Conservation (phyloP, 2,888 invertebrate genomes). For the Drosophila flavopinicola region DNA sequence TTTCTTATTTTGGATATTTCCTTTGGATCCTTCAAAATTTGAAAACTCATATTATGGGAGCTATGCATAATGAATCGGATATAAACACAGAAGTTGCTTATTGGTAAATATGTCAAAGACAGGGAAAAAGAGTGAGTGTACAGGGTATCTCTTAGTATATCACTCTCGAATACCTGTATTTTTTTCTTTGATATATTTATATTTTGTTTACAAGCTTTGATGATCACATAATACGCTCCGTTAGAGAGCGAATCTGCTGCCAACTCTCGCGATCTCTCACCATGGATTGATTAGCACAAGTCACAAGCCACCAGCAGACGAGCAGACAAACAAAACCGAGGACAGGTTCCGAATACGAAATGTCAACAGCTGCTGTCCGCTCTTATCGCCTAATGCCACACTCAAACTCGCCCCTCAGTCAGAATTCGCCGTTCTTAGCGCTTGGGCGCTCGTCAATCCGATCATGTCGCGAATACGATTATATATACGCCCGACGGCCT, state of each 20-base stretch:
- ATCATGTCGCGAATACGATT: conserved; percentile 44
- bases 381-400: conserved; percentile 35
- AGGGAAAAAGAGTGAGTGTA: no score
- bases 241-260: conserved; percentile 18
- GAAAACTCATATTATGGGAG: no score
- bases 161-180: no score
- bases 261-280: conserved; percentile 29
- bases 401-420: conserved; percentile 52
- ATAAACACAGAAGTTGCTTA: no score
- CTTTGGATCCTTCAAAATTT: no score
- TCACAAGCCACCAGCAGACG: background rate
- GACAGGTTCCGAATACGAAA: conserved; percentile 54
- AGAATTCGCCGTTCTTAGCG: conserved; percentile 49
- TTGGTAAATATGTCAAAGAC: no score
- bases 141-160: no score
- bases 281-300: conserved; percentile 44
- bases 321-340: conserved; percentile 26
- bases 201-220: conserved; percentile 24
- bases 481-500: conserved; percentile 16
- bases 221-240: conserved; percentile 35
- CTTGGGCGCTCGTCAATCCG: conserved; percentile 24
- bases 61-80: no score
- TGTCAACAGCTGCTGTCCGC: background rate
- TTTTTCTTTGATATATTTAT: no score
- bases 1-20: no score